Conservation (phyloP, 1,140 invertebrate species). For the Venturia canescens region DNA sequence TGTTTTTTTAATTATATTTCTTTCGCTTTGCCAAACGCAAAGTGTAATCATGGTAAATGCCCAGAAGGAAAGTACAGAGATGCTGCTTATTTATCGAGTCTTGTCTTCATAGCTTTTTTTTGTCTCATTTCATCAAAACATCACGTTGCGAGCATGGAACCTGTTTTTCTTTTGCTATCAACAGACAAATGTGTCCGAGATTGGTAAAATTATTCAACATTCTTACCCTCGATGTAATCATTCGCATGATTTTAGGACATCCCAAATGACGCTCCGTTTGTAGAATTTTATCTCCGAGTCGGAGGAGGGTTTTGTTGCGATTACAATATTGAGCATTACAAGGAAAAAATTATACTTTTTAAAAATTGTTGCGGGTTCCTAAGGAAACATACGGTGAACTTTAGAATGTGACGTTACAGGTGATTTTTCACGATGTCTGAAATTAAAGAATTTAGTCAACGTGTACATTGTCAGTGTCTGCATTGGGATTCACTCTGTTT, state of each 20-base stretch:
- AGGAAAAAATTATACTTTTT: too few relatives aligned
- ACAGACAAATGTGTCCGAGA: neutral
- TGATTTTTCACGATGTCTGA: too few relatives aligned
- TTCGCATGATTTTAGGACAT: neutral
- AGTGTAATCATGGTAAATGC: conserved; percentile 11
- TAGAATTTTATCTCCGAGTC: too few relatives aligned
- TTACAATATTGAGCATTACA: too few relatives aligned
- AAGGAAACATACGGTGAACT: too few relatives aligned
- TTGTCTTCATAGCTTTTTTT: neutral
- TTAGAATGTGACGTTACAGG: too few relatives aligned
- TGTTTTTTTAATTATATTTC: neutral
- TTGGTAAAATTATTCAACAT: neutral
- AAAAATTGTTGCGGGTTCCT: too few relatives aligned
- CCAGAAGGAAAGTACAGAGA: neutral
- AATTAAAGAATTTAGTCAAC: too few relatives aligned
- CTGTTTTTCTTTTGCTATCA: neutral
- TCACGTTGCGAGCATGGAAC: neutral
- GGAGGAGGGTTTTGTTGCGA: too few relatives aligned
- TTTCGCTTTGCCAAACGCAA: neutral
- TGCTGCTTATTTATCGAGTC: neutral
- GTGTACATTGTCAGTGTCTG: too few relatives aligned
- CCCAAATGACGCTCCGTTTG: too few relatives aligned
- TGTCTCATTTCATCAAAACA: neutral
- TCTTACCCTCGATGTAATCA: neutral
- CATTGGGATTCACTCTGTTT: too few relatives aligned